phyloP scores from a whole-genome alignment of 2,888 invertebrate species.

The Acleris emargana region DNA sequence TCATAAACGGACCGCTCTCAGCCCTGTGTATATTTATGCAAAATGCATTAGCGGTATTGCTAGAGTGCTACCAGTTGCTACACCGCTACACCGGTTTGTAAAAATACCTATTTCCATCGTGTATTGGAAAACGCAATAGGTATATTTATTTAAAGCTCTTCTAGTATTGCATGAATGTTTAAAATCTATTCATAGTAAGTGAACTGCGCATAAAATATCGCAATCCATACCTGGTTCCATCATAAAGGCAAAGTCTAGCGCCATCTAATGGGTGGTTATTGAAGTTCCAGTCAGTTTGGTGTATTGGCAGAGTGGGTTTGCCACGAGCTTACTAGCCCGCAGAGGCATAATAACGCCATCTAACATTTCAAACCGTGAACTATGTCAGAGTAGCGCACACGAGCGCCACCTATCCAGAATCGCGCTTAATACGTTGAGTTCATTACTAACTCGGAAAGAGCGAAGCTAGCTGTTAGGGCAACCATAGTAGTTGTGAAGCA shows the following conservation, averaged over 20 bases:
- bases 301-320: not conserved
- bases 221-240: no score
- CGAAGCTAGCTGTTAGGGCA: not conserved
- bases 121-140: slow-evolving; percentile 19
- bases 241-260: slow-evolving; percentile 37
- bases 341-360: slow-evolving; percentile 24
- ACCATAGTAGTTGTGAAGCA: slow-evolving; percentile 38
- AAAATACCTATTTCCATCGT: slow-evolving; percentile 21
- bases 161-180: slow-evolving; percentile 22
- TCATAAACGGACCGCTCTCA: slow-evolving; percentile 22
- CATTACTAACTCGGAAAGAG: slow-evolving; percentile 1
- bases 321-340: not conserved
- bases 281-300: slow-evolving; percentile 34
- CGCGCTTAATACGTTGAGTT: slow-evolving; percentile 16
- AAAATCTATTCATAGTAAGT: slow-evolving; percentile 5
- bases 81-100: slow-evolving; percentile 6
- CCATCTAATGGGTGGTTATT: slow-evolving; percentile 52
- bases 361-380: slow-evolving; percentile 12
- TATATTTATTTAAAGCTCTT: slow-evolving; percentile 15
- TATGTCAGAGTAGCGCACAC: slow-evolving; percentile 30
- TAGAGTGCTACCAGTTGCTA: slow-evolving; percentile 5
- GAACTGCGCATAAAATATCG: no score
- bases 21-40: slow-evolving; percentile 30
- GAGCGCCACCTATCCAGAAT: slow-evolving; percentile 33
- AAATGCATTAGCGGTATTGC: slow-evolving; percentile 31